A percentile compares a stretch with the other conserved stretches of the same genome.
phyloP scores from a whole-genome alignment of 2,888 invertebrate genomes.

The Lithophane socia region DNA sequence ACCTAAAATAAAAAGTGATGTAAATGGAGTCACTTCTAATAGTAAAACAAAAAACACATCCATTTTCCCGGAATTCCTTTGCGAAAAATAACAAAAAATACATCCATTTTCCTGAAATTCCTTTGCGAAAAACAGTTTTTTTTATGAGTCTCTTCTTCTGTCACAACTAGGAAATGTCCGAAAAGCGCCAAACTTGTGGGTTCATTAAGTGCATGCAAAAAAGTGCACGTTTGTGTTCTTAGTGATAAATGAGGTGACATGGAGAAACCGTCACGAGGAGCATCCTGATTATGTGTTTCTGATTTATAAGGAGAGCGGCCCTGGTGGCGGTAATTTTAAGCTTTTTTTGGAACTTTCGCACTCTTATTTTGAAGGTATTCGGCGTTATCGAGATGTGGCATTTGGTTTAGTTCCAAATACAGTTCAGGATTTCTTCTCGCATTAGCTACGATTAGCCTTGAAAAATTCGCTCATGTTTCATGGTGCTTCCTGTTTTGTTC shows the following conservation, averaged over 20 bases:
- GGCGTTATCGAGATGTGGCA: too few species aligned
- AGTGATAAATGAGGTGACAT: slow-evolving; percentile 84
- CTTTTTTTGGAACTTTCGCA: slow-evolving; percentile 19
- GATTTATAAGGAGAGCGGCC: slow-evolving; percentile 44
- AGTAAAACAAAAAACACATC: too few species aligned
- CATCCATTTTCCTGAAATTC: too few species aligned
- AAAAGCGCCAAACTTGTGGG: slow-evolving; percentile 34
- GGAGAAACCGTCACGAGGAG: slow-evolving; percentile 66
- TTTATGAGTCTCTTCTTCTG: too few species aligned
- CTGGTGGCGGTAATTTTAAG: background rate
- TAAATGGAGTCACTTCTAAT: background rate
- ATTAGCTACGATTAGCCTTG: background rate
- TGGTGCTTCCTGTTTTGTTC: background rate
- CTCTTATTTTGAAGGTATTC: background rate
- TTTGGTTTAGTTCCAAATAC: background rate
- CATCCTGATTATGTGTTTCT: slow-evolving; percentile 65
- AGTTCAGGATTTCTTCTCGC: background rate
- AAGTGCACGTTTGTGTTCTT: slow-evolving; percentile 74
- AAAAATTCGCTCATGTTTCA: background rate
- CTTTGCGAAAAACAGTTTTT: too few species aligned
- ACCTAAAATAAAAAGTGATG: background rate
- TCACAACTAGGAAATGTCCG: slow-evolving; percentile 5
- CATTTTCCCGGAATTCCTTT: too few species aligned
- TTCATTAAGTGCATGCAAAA: slow-evolving; percentile 71
- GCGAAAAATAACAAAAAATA: too few species aligned